Base-by-base conservation (phyloP, 2,797 vertebrate genomes). In the Gymnoscopelus braueri region DNA sequence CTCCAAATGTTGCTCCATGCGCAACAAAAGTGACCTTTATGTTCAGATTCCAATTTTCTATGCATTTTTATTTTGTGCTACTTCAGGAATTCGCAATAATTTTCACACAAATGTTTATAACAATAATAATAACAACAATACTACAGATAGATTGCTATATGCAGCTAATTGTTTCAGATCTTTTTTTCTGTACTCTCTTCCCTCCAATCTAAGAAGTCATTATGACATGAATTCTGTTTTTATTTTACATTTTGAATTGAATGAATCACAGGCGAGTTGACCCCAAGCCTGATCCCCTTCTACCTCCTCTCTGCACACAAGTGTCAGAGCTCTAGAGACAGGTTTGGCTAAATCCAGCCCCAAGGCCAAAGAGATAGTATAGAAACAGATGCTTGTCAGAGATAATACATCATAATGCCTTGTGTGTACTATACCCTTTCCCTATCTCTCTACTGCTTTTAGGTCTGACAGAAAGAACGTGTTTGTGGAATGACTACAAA, bases 371-470 rank as follows among this genome's bases (percentile, higher is more conserved):
- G 49, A 69, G 60, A 77, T 76, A 70, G 65, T 54, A 65, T 15
- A 70, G 57, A 83, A 70, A 74, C 75, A 86, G 84, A 86, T 87
- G 48, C 55, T 69, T 78, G 78, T 87, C 72, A 78, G 44, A 81
- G 77, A 80, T 84, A 79, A 71, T 47, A 55, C 54, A 68, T 39
- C 44, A 69, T 73, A 82, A 72, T 74, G 61, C 53, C 59, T 63
- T 65, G 64, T 73, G 69, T 77, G n/a, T 79, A 74, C 66, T 74
- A 63, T 81, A 64, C 58, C 60, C 65, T 58, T 32, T 74, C 35
- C 49, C 53, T 64, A 10, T 44, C 39, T 8, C 39, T 44, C 39
- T 44, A 44, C 39, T 44, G 39, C 55, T 65, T 67, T 79, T 53
- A 64, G 59, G 57, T 81, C 65, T 66, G 71, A 69, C 52, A 68